Base-by-base conservation (phyloP, 2,113 vertebrate genomes). In the Cyprinodon tularosa region DNA sequence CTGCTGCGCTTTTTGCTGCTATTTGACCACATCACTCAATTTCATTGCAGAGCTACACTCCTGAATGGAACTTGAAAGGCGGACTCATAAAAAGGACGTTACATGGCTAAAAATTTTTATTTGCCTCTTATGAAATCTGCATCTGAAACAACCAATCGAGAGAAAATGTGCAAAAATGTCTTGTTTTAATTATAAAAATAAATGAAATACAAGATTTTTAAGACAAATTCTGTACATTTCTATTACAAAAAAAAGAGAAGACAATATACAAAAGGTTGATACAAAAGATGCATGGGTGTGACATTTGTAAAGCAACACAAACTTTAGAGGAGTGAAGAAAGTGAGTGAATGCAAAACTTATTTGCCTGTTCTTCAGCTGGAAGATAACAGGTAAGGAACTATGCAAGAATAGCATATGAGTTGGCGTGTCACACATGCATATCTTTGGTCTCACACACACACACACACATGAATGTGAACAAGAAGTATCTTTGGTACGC, bases 201-300 rank as follows among this genome's bases (percentile, higher is more conserved):
- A 71, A 71, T 45, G 15, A 68, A 76, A 83, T 70, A 66, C 76
- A 72, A 72, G 9, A 78, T 59, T 86, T 45, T 60, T 60, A 39
- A 73, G 48, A 71, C 65, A 89, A 89, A 72, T 72, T 91, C 92
- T 92, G 76, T 93, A 93, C 90, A 92, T 62, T 89, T 94, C 94
- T 94, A 94, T 94, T 94, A 91, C 88, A 94, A 90, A 93, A 84
- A 93, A 90, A 66, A 77, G 91, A 86, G 93, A 86, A 93, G 83
- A 89, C 74, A 77, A 87, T 63, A 80, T 39, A 68, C 12, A 82
- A 73, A 84, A 77, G 78, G 66, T 75, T 62, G 57, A 80, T 86
- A 84, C 62, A 89, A 90, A 91, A 85, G 38, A 67, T 86, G 71
- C 62, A 83, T 68, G 22, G 66, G 57, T 74, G 53, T 72, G 44